Percentiles rank a stretch among this genome's conserved stretches.
These are phyloP conservation scores for Ferdinandea cuprea DNA, from an alignment of 2,888 invertebrate genomes.

Conservation along the genomic window DNA sequence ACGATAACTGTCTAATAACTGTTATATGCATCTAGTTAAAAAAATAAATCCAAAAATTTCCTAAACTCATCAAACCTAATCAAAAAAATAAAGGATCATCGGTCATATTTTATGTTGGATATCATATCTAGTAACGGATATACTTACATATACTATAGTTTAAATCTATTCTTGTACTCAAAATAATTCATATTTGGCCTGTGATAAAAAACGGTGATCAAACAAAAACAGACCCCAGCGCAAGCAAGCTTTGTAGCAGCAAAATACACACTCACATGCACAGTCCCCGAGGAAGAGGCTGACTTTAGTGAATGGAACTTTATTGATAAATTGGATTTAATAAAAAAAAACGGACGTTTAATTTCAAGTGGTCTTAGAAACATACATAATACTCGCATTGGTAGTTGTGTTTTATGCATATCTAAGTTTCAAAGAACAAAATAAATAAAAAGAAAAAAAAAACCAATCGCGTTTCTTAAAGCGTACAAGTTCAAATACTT, in stretches of 20 bases:
- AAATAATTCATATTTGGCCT: slow-evolving; percentile 44
- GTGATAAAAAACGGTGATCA: slow-evolving; percentile 31
- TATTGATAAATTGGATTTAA: slow-evolving; percentile 83
- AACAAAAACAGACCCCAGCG: slow-evolving; percentile 41
- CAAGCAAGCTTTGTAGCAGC: slow-evolving; percentile 53
- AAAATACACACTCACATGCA: slow-evolving; percentile 30
- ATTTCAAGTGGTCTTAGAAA: slow-evolving; percentile 78
- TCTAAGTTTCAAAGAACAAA: slow-evolving; percentile 7
- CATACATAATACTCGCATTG: slow-evolving; percentile 54
- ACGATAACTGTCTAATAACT: slow-evolving; percentile 44
- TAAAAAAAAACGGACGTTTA: slow-evolving; percentile 81
- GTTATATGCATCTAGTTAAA: slow-evolving; percentile 13
- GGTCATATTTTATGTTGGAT: slow-evolving; percentile 11
- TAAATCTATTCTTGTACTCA: slow-evolving; percentile 43
- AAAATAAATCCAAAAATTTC: slow-evolving; percentile 10
- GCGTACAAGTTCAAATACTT: slow-evolving; percentile 35
- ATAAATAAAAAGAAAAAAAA: slow-evolving; percentile 16
- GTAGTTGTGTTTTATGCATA: slow-evolving; percentile 55
- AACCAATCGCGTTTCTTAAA: slow-evolving; percentile 20
- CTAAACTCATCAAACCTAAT: too few relatives aligned
- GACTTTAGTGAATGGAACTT: slow-evolving; percentile 79
- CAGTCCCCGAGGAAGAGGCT: slow-evolving; percentile 72
- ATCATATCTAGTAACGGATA: slow-evolving; percentile 11
- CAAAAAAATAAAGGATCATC: slow-evolving; percentile 29
- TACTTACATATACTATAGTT: too few relatives aligned